These are phyloP conservation scores for Alosa alosa DNA, from an alignment of 2,113 vertebrate species.

Conservation along the genomic window DNA sequence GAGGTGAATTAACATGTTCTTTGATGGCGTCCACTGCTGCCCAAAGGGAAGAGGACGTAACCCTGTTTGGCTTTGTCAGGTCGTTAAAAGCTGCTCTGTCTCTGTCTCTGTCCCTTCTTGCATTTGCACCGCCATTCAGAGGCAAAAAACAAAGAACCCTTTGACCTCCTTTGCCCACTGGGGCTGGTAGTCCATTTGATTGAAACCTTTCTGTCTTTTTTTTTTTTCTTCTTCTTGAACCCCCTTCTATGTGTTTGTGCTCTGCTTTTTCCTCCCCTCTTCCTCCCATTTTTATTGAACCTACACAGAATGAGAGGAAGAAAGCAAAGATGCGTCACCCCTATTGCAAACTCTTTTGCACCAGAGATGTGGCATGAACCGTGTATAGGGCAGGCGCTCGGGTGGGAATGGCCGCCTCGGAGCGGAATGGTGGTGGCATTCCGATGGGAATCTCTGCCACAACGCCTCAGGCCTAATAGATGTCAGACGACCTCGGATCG, in stretches of 20 bases:
- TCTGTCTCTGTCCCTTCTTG: slow-evolving; percentile 48
- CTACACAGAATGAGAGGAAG: slow-evolving; percentile 31
- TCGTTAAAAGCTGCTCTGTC: slow-evolving; percentile 69
- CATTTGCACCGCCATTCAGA: slow-evolving; percentile 64
- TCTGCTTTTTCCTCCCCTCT: background rate
- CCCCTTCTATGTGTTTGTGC: background rate
- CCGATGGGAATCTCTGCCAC: slow-evolving; percentile 47
- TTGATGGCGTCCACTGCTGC: slow-evolving; percentile 69
- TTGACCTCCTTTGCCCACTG: slow-evolving; percentile 67
- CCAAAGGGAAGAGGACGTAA: slow-evolving; percentile 68
- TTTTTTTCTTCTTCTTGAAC: slow-evolving; percentile 43
- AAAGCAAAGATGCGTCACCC: slow-evolving; percentile 32
- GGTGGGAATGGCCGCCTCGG: slow-evolving; percentile 43
- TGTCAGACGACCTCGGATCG: slow-evolving; percentile 48
- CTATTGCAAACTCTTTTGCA: background rate
- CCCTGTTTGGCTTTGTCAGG: slow-evolving; percentile 72
- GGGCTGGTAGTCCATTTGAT: slow-evolving; percentile 56
- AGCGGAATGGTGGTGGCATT: slow-evolving; percentile 26
- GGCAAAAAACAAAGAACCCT: slow-evolving; percentile 63
- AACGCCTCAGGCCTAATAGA: slow-evolving; percentile 60
- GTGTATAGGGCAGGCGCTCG: background rate
- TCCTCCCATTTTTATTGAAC: background rate
- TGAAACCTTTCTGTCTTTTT: slow-evolving; percentile 55
- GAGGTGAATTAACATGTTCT: slow-evolving; percentile 67
- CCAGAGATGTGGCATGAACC: slow-evolving; percentile 29